Conservation (phyloP, 2,113 vertebrate genomes). For the Barbus barbus region DNA sequence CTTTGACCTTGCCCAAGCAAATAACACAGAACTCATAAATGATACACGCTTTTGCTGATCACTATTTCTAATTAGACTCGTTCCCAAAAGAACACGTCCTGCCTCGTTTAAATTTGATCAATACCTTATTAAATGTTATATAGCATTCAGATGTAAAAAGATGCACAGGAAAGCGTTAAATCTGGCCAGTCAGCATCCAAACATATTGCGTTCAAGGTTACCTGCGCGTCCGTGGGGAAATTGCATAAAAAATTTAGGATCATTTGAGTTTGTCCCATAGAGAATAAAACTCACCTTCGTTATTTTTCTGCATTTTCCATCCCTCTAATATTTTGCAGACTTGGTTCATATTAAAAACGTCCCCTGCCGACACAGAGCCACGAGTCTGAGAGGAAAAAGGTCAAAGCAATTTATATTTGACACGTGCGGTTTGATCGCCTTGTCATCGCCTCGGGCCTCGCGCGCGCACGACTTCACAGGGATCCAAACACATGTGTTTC, state of each 20-base stretch:
- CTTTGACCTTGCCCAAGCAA: conserved; percentile 26
- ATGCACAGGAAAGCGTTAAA: conserved; percentile 39
- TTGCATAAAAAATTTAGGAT: conserved; percentile 56
- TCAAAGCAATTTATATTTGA: conserved; percentile 85
- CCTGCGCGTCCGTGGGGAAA: conserved; percentile 57
- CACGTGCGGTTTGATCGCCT: conserved; percentile 80
- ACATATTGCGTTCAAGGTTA: conserved; percentile 45
- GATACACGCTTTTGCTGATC: neutral
- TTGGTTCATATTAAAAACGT: conserved; percentile 73
- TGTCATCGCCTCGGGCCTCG: conserved; percentile 75
- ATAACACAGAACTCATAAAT: conserved; percentile 26
- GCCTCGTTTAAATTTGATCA: neutral
- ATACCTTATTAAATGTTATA: conserved; percentile 27
- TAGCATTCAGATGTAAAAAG: conserved; percentile 26
- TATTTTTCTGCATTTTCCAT: conserved; percentile 70
- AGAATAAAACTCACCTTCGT: conserved; percentile 68
- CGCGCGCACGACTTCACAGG: conserved; percentile 35
- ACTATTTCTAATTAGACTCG: conserved; percentile 30
- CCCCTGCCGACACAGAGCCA: conserved; percentile 74
- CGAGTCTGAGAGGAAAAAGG: conserved; percentile 73
- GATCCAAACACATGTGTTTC: conserved; percentile 23
- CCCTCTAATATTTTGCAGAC: conserved; percentile 69
- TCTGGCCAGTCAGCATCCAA: neutral
- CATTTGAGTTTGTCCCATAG: conserved; percentile 62
- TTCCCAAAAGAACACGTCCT: neutral